A percentile compares a stretch with the other conserved stretches of the same genome.
phyloP scores from a whole-genome alignment of 1,140 invertebrate genomes.

The Eumeta japonica region DNA sequence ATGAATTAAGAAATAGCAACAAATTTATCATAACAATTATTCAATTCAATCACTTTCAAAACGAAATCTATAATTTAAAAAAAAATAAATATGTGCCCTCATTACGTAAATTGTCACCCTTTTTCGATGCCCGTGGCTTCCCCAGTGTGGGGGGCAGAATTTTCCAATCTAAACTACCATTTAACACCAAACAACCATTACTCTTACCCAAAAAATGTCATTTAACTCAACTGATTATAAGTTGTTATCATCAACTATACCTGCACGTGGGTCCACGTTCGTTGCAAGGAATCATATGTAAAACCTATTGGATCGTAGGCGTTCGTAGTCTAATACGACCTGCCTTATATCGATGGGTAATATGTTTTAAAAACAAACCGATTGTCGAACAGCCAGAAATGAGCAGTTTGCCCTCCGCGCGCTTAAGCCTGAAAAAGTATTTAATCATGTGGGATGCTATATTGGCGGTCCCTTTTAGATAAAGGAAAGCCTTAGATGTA shows the following conservation, averaged over 20 bases:
- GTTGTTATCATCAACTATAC: slow-evolving; percentile 1
- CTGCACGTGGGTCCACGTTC: slow-evolving; percentile 8
- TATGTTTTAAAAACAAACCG: slow-evolving; percentile 4
- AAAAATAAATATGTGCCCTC: neutral
- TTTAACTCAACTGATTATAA: neutral
- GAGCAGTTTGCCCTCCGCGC: neutral
- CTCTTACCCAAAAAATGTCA: slow-evolving; percentile 5
- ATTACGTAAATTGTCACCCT: neutral
- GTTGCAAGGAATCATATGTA: slow-evolving; percentile 10
- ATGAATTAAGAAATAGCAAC: neutral
- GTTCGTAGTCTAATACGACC: slow-evolving; percentile 10
- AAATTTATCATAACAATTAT: neutral
- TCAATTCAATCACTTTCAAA: neutral
- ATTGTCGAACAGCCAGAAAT: neutral
- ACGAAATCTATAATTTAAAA: neutral
- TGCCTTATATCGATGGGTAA: slow-evolving; percentile 1
- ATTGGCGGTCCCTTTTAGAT: slow-evolving; percentile 2
- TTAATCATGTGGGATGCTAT: slow-evolving; percentile 3
- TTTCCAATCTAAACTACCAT: neutral
- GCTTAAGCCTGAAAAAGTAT: neutral
- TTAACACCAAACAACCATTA: neutral
- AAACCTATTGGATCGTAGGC: slow-evolving; percentile 15
- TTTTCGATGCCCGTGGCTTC: neutral
- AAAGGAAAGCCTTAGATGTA: neutral
- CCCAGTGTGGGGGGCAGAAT: neutral